These are phyloP conservation scores for Labia minor DNA, from an alignment of 2,888 invertebrate species.

Conservation along the genomic window DNA sequence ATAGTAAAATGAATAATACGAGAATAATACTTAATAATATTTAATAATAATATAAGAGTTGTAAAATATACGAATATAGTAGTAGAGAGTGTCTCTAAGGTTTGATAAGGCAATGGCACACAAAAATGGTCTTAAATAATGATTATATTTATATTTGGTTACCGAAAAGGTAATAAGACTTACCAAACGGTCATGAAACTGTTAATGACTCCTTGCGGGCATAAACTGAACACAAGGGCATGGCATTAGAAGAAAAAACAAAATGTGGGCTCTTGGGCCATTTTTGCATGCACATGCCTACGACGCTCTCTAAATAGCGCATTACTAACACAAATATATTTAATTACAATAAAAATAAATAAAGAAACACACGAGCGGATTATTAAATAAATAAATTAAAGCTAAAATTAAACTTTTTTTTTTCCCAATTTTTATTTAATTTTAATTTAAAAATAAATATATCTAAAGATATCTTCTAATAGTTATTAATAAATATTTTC, in stretches of 20 bases:
- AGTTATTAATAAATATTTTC: too few species aligned
- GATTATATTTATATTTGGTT: conserved; percentile 5
- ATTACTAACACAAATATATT: too few species aligned
- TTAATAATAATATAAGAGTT: too few species aligned
- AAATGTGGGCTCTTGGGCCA: conserved; percentile 25
- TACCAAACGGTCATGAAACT: conserved; percentile 81
- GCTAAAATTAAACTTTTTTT: too few species aligned
- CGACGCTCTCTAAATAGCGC: conserved; percentile 13
- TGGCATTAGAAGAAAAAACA: conserved; percentile 16
- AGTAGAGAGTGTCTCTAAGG: conserved; percentile 8
- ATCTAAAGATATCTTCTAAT: too few species aligned
- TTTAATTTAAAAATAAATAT: too few species aligned
- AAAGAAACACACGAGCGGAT: background rate
- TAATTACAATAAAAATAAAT: too few species aligned
- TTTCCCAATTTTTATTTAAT: too few species aligned
- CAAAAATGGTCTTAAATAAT: conserved; percentile 23
- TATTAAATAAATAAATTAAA: background rate
- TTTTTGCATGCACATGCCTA: conserved; percentile 40
- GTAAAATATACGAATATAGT: too few species aligned
- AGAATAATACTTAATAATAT: too few species aligned
- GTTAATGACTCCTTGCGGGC: conserved; percentile 79
- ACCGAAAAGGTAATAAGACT: conserved; percentile 40
- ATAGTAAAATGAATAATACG: too few species aligned
- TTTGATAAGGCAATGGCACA: conserved; percentile 22
- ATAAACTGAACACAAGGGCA: conserved; percentile 64